A percentile compares a stretch with the other conserved stretches of the same genome.
Conservation (phyloP, 2,888 invertebrate genomes). For the Lacanobia wlatinum region DNA sequence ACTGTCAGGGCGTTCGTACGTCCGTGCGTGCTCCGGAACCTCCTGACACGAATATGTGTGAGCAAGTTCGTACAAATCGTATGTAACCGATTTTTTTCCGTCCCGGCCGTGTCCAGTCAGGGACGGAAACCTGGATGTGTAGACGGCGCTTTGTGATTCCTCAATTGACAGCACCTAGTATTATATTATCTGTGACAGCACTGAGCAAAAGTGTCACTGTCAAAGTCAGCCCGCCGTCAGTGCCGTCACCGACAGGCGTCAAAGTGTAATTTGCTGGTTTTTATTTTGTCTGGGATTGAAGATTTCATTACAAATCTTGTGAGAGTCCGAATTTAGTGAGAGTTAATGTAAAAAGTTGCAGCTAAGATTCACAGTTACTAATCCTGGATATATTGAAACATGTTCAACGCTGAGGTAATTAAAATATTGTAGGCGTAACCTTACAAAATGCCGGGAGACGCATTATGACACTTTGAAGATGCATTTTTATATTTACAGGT, state of each 20-base stretch:
- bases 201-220: background rate
- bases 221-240: slow-evolving; percentile 7
- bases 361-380: background rate
- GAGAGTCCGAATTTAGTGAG: background rate
- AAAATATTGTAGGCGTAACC: slow-evolving; percentile 11
- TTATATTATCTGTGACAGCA: too few relatives aligned
- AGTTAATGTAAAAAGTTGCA: slow-evolving; percentile 3
- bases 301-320: slow-evolving; percentile 21
- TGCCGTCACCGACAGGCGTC: background rate
- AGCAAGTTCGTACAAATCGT: too few relatives aligned
- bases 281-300: slow-evolving; percentile 24
- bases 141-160: too few relatives aligned
- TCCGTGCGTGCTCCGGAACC: too few relatives aligned
- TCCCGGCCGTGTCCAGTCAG: too few relatives aligned
- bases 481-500: slow-evolving; percentile 71
- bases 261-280: slow-evolving; percentile 13
- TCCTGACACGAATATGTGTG: too few relatives aligned
- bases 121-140: too few relatives aligned
- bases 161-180: too few relatives aligned
- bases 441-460: slow-evolving; percentile 28
- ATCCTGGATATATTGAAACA: slow-evolving; percentile 42
- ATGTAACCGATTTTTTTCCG: too few relatives aligned
- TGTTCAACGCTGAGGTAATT: slow-evolving; percentile 69
- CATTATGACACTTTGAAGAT: slow-evolving; percentile 10
- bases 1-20: too few relatives aligned